Evolutionary conservation across 2,797 vertebrate genomes (phyloP).

Genomic region (Helicolenus hilgendorfi): DNA sequence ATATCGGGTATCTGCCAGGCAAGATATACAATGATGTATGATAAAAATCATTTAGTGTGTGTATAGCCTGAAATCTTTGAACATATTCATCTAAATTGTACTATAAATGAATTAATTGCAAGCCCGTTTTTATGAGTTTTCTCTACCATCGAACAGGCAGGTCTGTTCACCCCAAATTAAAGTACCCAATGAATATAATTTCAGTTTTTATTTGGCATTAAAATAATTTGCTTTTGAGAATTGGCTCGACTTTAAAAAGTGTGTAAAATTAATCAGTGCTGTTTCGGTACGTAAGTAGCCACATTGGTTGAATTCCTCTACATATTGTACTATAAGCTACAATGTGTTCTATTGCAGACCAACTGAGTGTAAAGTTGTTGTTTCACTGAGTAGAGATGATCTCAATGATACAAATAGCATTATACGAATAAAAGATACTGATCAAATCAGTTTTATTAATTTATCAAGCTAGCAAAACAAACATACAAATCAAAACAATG

Average conservation of each 20-base stretch:
- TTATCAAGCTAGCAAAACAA: conserved; percentile 34
- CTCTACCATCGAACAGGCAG: not conserved
- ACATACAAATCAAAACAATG: conserved; percentile 39
- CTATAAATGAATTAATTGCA: not conserved
- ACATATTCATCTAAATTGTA: not conserved
- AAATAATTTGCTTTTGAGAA: not conserved
- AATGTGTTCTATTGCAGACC: not conserved
- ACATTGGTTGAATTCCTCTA: not conserved
- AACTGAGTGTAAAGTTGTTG: not conserved
- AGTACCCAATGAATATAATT: not conserved
- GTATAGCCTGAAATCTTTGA: not conserved
- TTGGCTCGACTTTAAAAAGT: not conserved
- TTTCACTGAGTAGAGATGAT: not conserved
- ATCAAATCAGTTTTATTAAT: conserved; percentile 26
- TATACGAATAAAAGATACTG: not conserved
- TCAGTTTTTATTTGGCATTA: not conserved
- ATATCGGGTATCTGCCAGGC: not conserved
- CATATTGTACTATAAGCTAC: not conserved
- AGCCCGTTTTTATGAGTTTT: not conserved
- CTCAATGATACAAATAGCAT: not conserved
- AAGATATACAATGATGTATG: not conserved
- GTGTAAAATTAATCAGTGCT: not conserved
- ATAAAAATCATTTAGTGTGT: not conserved
- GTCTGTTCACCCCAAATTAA: not conserved
- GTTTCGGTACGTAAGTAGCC: not conserved